Conservation (phyloP, 2,113 vertebrate species). For the human (Homo sapiens) region DNA sequence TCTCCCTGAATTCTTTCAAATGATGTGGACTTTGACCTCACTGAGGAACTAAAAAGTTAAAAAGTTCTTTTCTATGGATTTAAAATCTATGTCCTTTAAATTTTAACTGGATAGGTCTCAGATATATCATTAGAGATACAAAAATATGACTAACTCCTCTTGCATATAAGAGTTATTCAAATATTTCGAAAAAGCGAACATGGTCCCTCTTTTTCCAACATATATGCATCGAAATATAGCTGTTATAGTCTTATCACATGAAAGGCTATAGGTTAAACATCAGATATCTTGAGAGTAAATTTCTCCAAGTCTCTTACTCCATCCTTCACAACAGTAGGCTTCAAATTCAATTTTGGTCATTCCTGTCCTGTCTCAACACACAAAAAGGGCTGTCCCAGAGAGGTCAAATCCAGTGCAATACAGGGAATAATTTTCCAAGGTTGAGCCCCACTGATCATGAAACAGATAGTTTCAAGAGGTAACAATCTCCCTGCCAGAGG, state of each 20-base stretch:
- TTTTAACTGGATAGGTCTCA: not conserved
- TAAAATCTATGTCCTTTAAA: conserved; percentile 17
- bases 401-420: not conserved
- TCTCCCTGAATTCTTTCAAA: not conserved
- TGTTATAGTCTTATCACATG: not conserved
- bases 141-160: not conserved
- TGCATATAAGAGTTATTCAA: not conserved
- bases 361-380: not conserved
- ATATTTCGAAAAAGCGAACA: not conserved
- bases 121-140: not conserved
- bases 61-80: conserved; percentile 1
- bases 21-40: not conserved
- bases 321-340: not conserved
- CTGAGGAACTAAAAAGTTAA: not conserved
- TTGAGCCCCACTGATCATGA: not conserved
- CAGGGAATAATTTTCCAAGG: not conserved
- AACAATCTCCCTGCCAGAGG: not conserved
- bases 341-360: not conserved
- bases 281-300: not conserved
- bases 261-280: not conserved
- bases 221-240: not conserved
- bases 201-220: not conserved
- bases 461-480: not conserved
- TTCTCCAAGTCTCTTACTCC: not conserved
- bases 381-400: not conserved